Conservation (phyloP, 2,113 vertebrate species). For the Crypturellus undulatus region DNA sequence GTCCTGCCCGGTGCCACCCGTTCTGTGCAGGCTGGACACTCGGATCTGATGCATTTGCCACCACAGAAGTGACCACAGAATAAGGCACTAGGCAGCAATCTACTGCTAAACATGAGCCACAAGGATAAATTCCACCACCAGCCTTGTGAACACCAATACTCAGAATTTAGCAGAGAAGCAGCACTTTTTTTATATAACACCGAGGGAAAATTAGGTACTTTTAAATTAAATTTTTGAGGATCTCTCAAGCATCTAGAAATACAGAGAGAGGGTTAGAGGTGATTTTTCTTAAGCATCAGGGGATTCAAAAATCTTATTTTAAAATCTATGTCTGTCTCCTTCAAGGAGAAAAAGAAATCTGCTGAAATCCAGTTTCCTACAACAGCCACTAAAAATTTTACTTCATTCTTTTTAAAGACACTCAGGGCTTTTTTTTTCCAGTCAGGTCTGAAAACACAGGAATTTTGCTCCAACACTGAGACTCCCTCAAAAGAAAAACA, state of each 20-base stretch:
- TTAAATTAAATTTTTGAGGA: background rate
- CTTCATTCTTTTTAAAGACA: background rate
- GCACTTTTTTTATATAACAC: background rate
- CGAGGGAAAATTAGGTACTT: background rate
- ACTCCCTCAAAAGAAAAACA: background rate
- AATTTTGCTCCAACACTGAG: background rate
- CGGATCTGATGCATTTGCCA: background rate
- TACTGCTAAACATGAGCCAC: background rate
- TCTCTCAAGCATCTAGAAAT: background rate
- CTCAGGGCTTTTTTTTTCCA: background rate
- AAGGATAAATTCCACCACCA: background rate
- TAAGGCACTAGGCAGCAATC: background rate
- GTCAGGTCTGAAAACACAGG: background rate
- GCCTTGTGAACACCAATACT: background rate
- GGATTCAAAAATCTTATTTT: background rate
- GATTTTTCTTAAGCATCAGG: background rate
- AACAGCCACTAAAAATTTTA: background rate
- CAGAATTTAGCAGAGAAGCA: background rate
- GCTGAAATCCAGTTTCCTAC: background rate
- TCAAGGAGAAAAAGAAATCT: background rate
- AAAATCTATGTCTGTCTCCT: background rate
- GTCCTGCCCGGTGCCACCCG: background rate
- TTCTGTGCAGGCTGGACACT: fast-evolving
- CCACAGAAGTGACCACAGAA: fast-evolving
- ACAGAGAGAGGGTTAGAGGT: background rate